Conservation (phyloP, 2,113 vertebrate genomes). For the Hippolais icterina region DNA sequence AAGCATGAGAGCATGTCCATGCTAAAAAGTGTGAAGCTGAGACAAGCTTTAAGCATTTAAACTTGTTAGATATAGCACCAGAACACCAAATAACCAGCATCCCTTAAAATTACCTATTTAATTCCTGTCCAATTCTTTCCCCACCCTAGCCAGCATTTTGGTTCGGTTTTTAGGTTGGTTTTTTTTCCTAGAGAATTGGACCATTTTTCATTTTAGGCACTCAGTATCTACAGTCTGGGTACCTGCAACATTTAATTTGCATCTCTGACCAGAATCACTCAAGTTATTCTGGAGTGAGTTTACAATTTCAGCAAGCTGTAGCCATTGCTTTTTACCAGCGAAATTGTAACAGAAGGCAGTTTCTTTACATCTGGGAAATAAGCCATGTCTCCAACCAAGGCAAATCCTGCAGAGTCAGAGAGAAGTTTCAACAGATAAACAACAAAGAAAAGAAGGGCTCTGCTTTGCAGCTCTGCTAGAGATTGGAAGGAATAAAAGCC, state of each 20-base stretch:
- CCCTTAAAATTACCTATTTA: neutral
- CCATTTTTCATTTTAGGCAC: neutral
- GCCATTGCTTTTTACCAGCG: neutral
- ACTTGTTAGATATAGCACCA: neutral
- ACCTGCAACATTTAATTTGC: neutral
- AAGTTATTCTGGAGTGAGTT: neutral
- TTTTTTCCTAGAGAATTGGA: neutral
- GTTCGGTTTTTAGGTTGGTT: neutral
- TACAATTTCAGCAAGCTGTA: neutral
- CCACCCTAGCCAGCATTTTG: neutral
- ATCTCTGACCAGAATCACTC: neutral
- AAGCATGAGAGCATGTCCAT: neutral
- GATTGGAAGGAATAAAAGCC: neutral
- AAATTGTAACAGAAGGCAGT: neutral
- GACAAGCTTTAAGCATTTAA: neutral
- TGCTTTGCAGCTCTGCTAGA: neutral
- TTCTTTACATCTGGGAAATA: neutral
- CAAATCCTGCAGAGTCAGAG: neutral
- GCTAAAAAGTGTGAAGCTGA: neutral
- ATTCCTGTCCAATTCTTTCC: neutral
- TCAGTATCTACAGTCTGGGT: neutral
- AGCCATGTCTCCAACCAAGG: neutral
- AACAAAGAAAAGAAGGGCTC: neutral
- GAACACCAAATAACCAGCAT: neutral
- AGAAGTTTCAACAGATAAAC: neutral